Evolutionary conservation across 2,888 invertebrate species (phyloP).

Genomic region (Lepidochrysops patricia): DNA sequence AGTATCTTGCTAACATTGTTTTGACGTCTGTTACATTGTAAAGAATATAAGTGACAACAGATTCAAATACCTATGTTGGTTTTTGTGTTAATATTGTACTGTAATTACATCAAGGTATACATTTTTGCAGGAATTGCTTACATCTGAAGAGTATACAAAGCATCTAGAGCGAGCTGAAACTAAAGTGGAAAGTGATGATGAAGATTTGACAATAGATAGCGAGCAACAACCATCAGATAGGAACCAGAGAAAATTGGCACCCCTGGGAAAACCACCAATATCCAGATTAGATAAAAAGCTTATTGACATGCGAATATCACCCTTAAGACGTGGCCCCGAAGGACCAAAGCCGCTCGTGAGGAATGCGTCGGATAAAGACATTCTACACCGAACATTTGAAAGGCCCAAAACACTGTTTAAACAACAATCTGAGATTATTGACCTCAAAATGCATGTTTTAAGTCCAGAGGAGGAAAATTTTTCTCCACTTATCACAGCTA

Average conservation of each 20-base stretch:
- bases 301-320: constrained; percentile 52
- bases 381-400: constrained; percentile 45
- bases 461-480: constrained; percentile 56
- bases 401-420: constrained; percentile 59
- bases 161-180: constrained; percentile 63
- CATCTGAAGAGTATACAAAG: constrained; percentile 67
- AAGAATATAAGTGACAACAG: too few species aligned
- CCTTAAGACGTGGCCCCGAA: constrained; percentile 53
- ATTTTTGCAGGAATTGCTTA: constrained; percentile 56
- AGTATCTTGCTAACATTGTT: too few species aligned
- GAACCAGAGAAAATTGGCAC: constrained; percentile 49
- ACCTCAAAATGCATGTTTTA: constrained; percentile 59
- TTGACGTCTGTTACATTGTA: too few species aligned
- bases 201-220: constrained; percentile 62
- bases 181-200: constrained; percentile 69
- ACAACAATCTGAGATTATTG: constrained; percentile 65
- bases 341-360: constrained; percentile 49
- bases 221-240: constrained; percentile 54
- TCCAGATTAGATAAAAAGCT: constrained; percentile 54
- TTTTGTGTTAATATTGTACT: too few species aligned
- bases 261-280: constrained; percentile 55
- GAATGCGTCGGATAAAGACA: constrained; percentile 48
- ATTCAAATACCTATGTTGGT: too few species aligned
- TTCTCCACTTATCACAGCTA: constrained; percentile 41
- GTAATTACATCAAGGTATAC: not conserved